phyloP scores from a whole-genome alignment of 2,113 vertebrate genomes.

The Crotalus tigris region DNA sequence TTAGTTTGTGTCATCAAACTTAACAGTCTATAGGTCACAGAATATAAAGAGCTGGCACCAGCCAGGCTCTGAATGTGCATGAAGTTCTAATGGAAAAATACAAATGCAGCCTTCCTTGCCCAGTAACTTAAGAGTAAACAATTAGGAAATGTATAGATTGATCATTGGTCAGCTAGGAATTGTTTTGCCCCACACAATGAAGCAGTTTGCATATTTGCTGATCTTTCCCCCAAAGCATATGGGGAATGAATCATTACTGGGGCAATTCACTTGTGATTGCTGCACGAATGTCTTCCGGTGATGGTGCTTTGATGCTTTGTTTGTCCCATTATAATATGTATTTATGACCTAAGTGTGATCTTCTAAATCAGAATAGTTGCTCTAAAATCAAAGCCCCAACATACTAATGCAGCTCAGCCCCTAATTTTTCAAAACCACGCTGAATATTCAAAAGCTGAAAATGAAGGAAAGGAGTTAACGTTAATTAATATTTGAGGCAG shows the following conservation, averaged over 20 bases:
- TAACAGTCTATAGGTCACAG: constrained; percentile 44
- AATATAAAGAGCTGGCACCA: constrained; percentile 25
- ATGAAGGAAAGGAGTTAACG: constrained; percentile 92
- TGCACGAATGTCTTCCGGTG: constrained; percentile 84
- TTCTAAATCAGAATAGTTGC: constrained; percentile 86
- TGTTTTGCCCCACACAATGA: constrained; percentile 62
- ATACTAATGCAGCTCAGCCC: constrained; percentile 76
- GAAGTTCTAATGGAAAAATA: constrained; percentile 24
- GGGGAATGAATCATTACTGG: constrained; percentile 88
- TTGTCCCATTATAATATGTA: constrained; percentile 92
- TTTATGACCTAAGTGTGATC: constrained; percentile 88
- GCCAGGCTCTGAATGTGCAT: constrained; percentile 32
- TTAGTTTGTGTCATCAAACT: constrained; percentile 15
- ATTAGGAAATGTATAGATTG: constrained; percentile 54
- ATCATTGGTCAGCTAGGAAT: constrained; percentile 56
- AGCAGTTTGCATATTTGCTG: constrained; percentile 83
- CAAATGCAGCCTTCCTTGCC: constrained; percentile 2
- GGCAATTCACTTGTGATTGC: constrained; percentile 86
- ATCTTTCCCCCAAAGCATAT: constrained; percentile 74
- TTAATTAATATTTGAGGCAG: constrained; percentile 99
- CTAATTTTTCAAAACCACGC: constrained; percentile 89
- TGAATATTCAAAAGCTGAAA: constrained; percentile 97
- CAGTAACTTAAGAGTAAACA: constrained; percentile 28
- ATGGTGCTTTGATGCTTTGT: constrained; percentile 82
- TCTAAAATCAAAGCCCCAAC: constrained; percentile 84